A percentile compares a stretch with the other conserved stretches of the same genome.
phyloP scores from a whole-genome alignment of 2,113 vertebrate species.

The Anthoscopus minutus region DNA sequence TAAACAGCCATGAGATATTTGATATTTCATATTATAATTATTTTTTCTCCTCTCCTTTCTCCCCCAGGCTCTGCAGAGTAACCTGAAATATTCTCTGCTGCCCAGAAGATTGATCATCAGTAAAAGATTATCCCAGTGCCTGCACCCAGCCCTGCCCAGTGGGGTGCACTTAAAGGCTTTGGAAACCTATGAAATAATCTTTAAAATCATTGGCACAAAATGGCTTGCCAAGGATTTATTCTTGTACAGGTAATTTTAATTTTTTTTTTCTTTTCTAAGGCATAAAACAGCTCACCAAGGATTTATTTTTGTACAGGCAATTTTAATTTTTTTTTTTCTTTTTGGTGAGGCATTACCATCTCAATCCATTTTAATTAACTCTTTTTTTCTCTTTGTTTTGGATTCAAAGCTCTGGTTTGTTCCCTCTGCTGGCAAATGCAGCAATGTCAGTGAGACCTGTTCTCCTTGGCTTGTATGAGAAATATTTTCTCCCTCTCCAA shows the following conservation, averaged over 20 bases:
- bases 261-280: not conserved
- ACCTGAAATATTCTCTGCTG: conserved; percentile 89
- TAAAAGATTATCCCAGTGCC: conserved; percentile 92
- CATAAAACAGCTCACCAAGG: conserved; percentile 88
- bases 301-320: conserved; percentile 91
- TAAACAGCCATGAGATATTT: not conserved
- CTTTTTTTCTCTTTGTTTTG: not conserved
- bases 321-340: not conserved
- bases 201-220: conserved; percentile 97
- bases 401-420: conserved; percentile 84
- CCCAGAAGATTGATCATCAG: conserved; percentile 89
- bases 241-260: conserved; percentile 84
- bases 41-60: not conserved
- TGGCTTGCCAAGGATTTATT: conserved; percentile 95
- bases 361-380: not conserved
- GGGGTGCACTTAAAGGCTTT: conserved; percentile 96
- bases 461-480: conserved; percentile 89
- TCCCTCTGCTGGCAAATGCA: conserved; percentile 89
- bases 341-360: not conserved
- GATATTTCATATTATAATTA: not conserved
- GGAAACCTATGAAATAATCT: conserved; percentile 96
- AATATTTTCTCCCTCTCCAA: conserved; percentile 94
- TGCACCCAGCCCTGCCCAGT: conserved; percentile 94
- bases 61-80: conserved; percentile 92
- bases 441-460: conserved; percentile 92